Conservation (phyloP, 2,888 invertebrate species). For the Saturnia pavonia region DNA sequence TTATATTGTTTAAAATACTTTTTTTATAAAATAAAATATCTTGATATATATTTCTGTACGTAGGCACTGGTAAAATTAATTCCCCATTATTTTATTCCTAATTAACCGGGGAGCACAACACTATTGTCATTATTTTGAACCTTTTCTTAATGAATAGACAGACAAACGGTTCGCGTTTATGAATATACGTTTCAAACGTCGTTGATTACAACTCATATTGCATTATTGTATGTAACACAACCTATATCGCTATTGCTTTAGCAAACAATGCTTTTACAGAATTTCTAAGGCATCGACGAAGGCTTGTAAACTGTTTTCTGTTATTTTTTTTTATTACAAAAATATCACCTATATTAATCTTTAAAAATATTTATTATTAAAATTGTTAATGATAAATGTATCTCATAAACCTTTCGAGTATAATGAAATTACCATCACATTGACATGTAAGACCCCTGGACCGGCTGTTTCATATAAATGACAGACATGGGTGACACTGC, state of each 20-base stretch:
- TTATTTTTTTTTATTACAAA: conserved; percentile 24
- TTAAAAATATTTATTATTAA: neutral
- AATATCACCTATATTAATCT: neutral
- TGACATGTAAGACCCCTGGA: too few species aligned
- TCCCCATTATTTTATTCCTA: conserved; percentile 3
- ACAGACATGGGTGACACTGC: too few species aligned
- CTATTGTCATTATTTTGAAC: conserved; percentile 19
- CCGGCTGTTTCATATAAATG: too few species aligned
- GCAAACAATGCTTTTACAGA: conserved; percentile 45
- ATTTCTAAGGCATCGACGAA: conserved; percentile 64
- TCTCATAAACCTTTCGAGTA: neutral
- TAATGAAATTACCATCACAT: neutral
- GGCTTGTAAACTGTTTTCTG: conserved; percentile 44
- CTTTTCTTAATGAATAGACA: conserved; percentile 24
- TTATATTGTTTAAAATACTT: neutral
- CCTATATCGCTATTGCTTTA: conserved; percentile 35
- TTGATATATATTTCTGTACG: conserved; percentile 12
- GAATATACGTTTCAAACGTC: neutral
- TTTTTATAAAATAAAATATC: conserved; percentile 5
- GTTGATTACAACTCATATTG: conserved; percentile 43
- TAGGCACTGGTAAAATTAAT: conserved; percentile 19
- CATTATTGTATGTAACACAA: conserved; percentile 68
- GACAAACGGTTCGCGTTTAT: conserved; percentile 49
- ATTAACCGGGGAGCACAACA: conserved; percentile 8
- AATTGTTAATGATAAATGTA: neutral